Percentiles rank a stretch among this genome's conserved stretches.
phyloP scores from a whole-genome alignment of 2,797 vertebrate genomes.

The Melanotaenia nigrans region DNA sequence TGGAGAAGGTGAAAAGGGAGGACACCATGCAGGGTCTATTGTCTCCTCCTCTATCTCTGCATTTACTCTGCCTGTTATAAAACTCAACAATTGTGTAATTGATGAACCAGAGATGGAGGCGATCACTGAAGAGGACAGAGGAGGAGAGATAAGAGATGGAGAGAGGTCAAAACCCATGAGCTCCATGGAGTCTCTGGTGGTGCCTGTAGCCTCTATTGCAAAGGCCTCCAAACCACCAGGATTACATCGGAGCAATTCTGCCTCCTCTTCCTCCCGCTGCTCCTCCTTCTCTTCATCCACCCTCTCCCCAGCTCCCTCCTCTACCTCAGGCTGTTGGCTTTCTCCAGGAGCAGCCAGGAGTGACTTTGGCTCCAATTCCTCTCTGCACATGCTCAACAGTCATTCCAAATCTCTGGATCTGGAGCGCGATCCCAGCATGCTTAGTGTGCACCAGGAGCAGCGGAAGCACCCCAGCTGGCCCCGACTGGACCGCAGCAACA shows the following conservation, averaged over 20 bases:
- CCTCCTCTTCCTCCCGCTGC: slow-evolving; percentile 81
- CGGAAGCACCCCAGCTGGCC: slow-evolving; percentile 98
- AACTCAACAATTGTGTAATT: slow-evolving; percentile 98
- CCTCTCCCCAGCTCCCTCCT: slow-evolving; percentile 81
- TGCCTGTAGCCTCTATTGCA: slow-evolving; percentile 85
- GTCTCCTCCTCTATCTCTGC: slow-evolving; percentile 97
- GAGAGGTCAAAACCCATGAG: slow-evolving; percentile 77
- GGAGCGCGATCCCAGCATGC: slow-evolving; percentile 85
- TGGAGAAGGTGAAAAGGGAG: slow-evolving; percentile 60
- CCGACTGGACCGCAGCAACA: slow-evolving; percentile 93
- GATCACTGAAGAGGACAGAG: slow-evolving; percentile 90
- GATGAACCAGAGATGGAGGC: slow-evolving; percentile 95
- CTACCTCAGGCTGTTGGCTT: slow-evolving; percentile 86
- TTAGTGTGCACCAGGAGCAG: slow-evolving; percentile 92
- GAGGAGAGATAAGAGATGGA: slow-evolving; percentile 63
- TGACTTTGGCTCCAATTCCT: slow-evolving; percentile 95
- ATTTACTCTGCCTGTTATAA: slow-evolving; percentile 96
- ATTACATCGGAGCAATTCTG: slow-evolving; percentile 84
- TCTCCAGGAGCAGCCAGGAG: slow-evolving; percentile 91
- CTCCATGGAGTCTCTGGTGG: slow-evolving; percentile 89
- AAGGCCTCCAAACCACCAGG: slow-evolving; percentile 85
- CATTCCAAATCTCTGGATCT: slow-evolving; percentile 98
- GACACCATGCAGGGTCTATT: slow-evolving; percentile 91
- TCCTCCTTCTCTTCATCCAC: slow-evolving; percentile 79
- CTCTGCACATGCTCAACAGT: slow-evolving; percentile 91